Base-by-base conservation (phyloP, 2,797 vertebrate species). In the Remorina albescens region DNA sequence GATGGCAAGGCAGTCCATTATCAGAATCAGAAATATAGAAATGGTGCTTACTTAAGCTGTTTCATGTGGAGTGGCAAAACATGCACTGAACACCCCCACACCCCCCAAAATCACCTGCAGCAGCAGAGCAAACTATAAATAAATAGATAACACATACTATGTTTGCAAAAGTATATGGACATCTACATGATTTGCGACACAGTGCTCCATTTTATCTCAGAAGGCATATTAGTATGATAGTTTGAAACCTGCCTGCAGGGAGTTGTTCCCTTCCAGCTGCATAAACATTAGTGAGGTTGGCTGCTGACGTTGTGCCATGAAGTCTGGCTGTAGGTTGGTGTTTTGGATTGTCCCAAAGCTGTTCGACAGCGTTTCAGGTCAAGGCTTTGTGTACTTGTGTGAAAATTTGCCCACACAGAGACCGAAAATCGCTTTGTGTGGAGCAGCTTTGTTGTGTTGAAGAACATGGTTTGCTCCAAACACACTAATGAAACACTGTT, bases 21-120 rank as follows among this genome's bases (percentile, higher is more conserved):
- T 87, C 86, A 83, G 84, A 91, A 87, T 92, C 82, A 88, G 73
- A 87, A 90, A 89, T 85, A 84, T 91, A 89, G 74, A 89, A 89
- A 91, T 89, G 67, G 69, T 67, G 59, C 78, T 79, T 66, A 64
- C 82, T 83, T 67, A 80, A 75, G 72, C 71, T 65, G 42, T 85
- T 83, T 74, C 58, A 69, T 56, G 55, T 39, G 37, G 39, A 67
- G 39, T 13, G 39, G 39, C 39, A 16, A 41, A 16, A 41, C 15
- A 16, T 16, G 39, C 39, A n/a, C 4, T 25, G 15, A 46, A 28
- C 12, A 6, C 6, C 12, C n/a, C 16, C 25, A 1, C 11, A 21
- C 23, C 54, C 23, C 44, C 1, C 12, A 28, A 26, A n/a, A 25
- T 41, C 26, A 69, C 53, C 56, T 64, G 36, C 34, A 75, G 51